phyloP scores from a whole-genome alignment of 2,888 invertebrate species.

The Thera obeliscata region DNA sequence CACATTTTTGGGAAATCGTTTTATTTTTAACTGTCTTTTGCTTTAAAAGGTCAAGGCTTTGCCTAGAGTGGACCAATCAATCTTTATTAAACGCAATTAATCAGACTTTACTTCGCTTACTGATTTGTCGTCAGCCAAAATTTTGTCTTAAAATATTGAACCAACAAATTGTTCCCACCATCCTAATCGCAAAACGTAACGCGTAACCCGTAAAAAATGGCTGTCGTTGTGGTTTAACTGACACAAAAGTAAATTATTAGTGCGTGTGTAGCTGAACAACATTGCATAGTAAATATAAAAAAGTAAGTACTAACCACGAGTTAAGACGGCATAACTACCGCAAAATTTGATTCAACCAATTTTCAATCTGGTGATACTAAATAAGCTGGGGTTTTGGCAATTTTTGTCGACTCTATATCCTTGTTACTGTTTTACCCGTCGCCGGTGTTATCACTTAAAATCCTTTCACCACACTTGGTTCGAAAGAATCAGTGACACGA shows the following conservation, averaged over 20 bases:
- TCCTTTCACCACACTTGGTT: too few relatives aligned
- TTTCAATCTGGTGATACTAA: not conserved
- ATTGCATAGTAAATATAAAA: not conserved
- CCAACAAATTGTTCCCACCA: conserved; percentile 3
- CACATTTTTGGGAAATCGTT: conserved; percentile 39
- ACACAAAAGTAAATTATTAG: too few relatives aligned
- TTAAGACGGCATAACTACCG: not conserved
- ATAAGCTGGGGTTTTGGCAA: not conserved
- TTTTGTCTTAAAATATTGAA: conserved; percentile 12
- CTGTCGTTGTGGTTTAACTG: too few relatives aligned
- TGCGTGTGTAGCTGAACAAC: too few relatives aligned
- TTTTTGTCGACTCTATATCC: not conserved
- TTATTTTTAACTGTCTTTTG: not conserved
- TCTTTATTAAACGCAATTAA: too few relatives aligned
- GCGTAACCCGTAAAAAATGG: too few relatives aligned
- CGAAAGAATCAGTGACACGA: too few relatives aligned
- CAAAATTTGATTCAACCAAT: not conserved
- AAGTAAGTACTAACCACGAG: not conserved
- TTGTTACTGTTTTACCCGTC: too few relatives aligned
- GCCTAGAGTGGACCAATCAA: too few relatives aligned
- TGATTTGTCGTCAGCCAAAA: not conserved
- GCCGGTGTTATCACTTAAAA: too few relatives aligned
- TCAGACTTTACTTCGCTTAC: too few relatives aligned
- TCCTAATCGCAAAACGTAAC: not conserved
- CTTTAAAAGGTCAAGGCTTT: too few relatives aligned